phyloP scores from a whole-genome alignment of 2,888 invertebrate species.

The Troglohyphantes excavatus region DNA sequence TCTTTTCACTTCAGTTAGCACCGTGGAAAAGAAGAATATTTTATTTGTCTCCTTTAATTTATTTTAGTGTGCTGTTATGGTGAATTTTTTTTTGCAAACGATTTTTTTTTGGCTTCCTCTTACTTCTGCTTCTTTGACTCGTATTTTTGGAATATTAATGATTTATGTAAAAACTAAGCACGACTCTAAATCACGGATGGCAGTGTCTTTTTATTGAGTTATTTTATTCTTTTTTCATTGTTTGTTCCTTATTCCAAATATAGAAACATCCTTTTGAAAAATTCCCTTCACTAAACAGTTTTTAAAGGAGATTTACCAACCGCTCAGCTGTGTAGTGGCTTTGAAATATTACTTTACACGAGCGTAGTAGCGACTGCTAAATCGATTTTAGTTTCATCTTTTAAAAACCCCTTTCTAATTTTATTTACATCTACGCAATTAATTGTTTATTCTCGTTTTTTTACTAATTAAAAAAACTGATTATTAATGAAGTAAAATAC shows the following conservation, averaged over 20 bases:
- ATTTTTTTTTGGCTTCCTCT: background rate
- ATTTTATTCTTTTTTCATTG: background rate
- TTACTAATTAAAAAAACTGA: too few relatives aligned
- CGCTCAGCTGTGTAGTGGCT: too few relatives aligned
- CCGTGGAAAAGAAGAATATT: conserved; percentile 1
- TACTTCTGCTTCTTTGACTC: background rate
- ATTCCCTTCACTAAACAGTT: background rate
- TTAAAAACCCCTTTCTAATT: too few relatives aligned
- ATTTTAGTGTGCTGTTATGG: background rate
- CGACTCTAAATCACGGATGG: conserved; percentile 1
- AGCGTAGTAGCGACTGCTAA: too few relatives aligned
- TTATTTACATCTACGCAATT: too few relatives aligned
- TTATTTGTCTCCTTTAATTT: conserved; percentile 12
- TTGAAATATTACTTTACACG: too few relatives aligned
- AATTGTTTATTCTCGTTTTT: too few relatives aligned
- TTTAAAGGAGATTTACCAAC: background rate
- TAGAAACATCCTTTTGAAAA: background rate
- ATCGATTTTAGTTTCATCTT: too few relatives aligned
- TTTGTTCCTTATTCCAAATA: background rate
- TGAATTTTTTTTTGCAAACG: background rate
- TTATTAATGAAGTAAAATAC: too few relatives aligned
- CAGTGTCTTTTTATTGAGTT: background rate
- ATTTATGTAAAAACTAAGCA: background rate
- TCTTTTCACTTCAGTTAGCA: conserved; percentile 2
- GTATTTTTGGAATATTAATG: conserved; percentile 2